Evolutionary conservation across 1,140 invertebrate species (phyloP).

Genomic region (Pseudomyrmex concolor): DNA sequence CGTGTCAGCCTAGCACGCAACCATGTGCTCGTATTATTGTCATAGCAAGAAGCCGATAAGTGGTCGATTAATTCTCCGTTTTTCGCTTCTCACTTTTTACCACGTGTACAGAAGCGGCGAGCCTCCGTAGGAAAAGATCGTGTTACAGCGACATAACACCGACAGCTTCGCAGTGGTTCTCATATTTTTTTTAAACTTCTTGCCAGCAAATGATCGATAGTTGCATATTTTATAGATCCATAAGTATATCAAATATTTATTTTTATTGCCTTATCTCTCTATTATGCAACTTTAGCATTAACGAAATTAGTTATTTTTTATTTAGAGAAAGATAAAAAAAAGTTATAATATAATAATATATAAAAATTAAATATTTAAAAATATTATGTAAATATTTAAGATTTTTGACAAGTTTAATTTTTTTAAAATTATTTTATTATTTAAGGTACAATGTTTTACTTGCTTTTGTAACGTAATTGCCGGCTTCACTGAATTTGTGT

Average conservation of each 20-base stretch:
- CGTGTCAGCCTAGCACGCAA: not conserved
- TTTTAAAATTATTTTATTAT: not conserved
- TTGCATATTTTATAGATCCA: too few species aligned
- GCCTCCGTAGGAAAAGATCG: not conserved
- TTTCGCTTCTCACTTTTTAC: slow-evolving; percentile 8
- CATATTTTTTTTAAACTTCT: not conserved
- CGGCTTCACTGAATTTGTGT: not conserved
- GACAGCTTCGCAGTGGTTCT: not conserved
- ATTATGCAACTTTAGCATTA: too few species aligned
- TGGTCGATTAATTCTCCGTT: slow-evolving; percentile 13
- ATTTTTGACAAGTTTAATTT: too few species aligned
- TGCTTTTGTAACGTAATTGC: not conserved
- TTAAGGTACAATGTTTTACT: not conserved
- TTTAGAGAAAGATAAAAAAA: too few species aligned
- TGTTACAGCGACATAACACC: not conserved
- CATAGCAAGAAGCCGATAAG: not conserved
- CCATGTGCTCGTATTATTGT: slow-evolving; percentile 16
- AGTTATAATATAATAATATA: too few species aligned
- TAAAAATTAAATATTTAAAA: too few species aligned
- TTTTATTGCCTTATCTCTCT: too few species aligned
- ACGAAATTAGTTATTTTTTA: too few species aligned
- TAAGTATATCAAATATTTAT: too few species aligned
- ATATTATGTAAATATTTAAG: too few species aligned
- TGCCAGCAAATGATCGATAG: too few species aligned
- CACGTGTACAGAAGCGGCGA: not conserved